Conservation (phyloP, 1,140 invertebrate species). For the Sycobia sp. region DNA sequence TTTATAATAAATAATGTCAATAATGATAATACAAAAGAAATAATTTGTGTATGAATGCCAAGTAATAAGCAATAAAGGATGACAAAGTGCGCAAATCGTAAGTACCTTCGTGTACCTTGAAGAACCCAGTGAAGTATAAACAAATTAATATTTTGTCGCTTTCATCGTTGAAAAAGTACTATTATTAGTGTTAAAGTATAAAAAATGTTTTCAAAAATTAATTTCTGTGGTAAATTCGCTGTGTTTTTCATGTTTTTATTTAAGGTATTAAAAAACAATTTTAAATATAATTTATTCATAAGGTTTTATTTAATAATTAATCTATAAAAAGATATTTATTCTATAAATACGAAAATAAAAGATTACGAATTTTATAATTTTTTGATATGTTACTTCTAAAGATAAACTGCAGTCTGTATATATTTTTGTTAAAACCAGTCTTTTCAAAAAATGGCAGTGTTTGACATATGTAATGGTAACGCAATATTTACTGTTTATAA, state of each 20-base stretch:
- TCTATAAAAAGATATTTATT: conserved; percentile 40
- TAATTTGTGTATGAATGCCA: conserved; percentile 31
- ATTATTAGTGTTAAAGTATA: conserved; percentile 35
- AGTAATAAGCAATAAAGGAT: conserved; percentile 11
- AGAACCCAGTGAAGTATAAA: background rate
- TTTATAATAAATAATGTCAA: conserved; percentile 7
- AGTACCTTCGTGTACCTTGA: conserved; percentile 9
- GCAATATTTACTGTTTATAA: conserved; percentile 16
- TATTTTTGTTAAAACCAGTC: conserved; percentile 3
- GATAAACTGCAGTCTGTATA: background rate
- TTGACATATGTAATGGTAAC: background rate
- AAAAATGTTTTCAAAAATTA: conserved; percentile 19
- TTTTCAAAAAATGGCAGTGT: conserved; percentile 20
- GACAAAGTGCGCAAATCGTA: background rate
- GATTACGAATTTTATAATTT: conserved; percentile 26
- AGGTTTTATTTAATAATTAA: conserved; percentile 36
- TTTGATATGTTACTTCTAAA: conserved; percentile 18
- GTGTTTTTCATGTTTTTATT: conserved; percentile 7
- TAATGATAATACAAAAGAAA: background rate
- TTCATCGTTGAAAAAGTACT: conserved; percentile 32
- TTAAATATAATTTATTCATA: conserved; percentile 30
- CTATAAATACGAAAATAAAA: conserved; percentile 33
- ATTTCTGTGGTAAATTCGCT: background rate
- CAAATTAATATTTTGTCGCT: conserved; percentile 8
- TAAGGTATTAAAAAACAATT: conserved; percentile 1